Conservation (phyloP, 2,888 invertebrate species). For the Nesidiocoris tenuis region DNA sequence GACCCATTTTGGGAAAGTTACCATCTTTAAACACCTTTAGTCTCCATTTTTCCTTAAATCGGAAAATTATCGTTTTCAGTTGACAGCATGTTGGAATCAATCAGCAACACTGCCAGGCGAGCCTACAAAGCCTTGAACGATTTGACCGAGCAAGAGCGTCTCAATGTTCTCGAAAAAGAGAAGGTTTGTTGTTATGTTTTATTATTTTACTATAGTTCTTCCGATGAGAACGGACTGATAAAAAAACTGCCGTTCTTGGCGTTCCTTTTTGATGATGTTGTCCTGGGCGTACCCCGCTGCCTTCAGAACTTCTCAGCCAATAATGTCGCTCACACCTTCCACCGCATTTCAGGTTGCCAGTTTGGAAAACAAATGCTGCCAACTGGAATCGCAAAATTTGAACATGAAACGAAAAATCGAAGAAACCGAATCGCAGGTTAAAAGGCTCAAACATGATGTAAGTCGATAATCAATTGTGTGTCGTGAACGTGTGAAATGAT, state of each 20-base stretch:
- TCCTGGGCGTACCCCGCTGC: too few relatives aligned
- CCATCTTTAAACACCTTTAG: too few relatives aligned
- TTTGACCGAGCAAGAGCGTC: background rate
- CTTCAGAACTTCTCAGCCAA: too few relatives aligned
- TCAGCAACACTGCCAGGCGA: background rate
- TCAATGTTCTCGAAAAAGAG: background rate
- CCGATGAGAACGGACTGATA: too few relatives aligned
- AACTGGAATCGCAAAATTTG: conserved; percentile 60
- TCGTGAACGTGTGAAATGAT: background rate
- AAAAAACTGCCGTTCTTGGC: too few relatives aligned
- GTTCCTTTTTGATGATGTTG: too few relatives aligned
- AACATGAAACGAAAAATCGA: conserved; percentile 49
- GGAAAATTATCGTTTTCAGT: too few relatives aligned
- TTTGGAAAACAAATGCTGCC: conserved; percentile 65
- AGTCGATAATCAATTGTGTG: background rate
- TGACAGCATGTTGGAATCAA: background rate
- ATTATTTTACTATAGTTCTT: background rate
- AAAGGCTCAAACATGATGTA: conserved; percentile 50
- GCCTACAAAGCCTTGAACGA: background rate
- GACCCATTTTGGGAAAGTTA: too few relatives aligned
- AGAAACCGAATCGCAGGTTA: conserved; percentile 45
- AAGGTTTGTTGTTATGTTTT: too few relatives aligned
- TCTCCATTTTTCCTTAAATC: too few relatives aligned
- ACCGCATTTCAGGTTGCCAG: conserved; percentile 54
- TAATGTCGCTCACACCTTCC: too few relatives aligned